Evolutionary conservation across 2,797 vertebrate genomes (phyloP).

Genomic region (Tarsius wallacei): DNA sequence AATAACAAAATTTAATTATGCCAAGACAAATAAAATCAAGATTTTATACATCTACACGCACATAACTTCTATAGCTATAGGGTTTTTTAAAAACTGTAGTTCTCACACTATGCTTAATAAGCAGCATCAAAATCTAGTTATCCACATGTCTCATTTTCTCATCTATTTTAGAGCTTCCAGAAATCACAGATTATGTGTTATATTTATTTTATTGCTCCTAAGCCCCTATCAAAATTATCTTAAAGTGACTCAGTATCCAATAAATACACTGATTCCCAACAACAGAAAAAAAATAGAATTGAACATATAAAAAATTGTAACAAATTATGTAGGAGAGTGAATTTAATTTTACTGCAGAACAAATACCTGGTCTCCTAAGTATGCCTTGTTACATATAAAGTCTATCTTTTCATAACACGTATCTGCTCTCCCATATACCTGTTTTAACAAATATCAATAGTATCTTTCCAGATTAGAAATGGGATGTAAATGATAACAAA

Average conservation of each 20-base stretch:
- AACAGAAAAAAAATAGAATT: neutral
- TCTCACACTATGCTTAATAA: neutral
- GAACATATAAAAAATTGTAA: constrained; percentile 10
- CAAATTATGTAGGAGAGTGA: neutral
- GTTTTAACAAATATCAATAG: neutral
- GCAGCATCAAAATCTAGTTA: neutral
- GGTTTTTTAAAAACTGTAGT: neutral
- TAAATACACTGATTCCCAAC: neutral
- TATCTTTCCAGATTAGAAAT: neutral
- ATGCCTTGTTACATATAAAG: neutral
- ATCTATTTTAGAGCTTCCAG: constrained; percentile 10
- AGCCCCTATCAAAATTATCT: neutral
- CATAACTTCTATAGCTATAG: neutral
- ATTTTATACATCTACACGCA: neutral
- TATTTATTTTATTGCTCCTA: neutral
- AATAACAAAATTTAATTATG: constrained; percentile 9
- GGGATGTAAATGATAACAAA: neutral
- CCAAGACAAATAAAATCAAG: neutral
- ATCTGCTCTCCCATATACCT: neutral
- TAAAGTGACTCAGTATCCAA: neutral
- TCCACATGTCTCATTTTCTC: neutral
- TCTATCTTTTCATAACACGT: neutral
- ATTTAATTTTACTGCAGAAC: neutral
- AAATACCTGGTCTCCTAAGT: neutral
- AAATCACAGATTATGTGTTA: neutral